Conservation (phyloP, 1,140 invertebrate genomes). For the Lucilia sericata region DNA sequence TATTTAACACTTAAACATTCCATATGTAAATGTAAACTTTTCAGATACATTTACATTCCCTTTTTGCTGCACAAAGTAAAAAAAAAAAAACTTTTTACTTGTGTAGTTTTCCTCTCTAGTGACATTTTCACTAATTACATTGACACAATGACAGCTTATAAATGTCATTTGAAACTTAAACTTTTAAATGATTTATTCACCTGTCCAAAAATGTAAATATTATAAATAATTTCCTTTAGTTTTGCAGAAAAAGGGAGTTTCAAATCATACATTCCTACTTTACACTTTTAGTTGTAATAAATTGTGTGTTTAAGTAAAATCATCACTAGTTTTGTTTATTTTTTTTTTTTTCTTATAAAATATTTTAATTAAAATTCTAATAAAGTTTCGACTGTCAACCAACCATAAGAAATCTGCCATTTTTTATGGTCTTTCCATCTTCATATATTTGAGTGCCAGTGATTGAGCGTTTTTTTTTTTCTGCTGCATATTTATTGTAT, state of each 20-base stretch:
- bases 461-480: background rate
- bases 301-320: too few relatives aligned
- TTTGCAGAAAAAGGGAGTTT: too few relatives aligned
- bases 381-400: constrained; percentile 26
- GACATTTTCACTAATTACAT: constrained; percentile 21
- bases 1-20: background rate
- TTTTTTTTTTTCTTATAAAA: background rate
- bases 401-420: constrained; percentile 26
- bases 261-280: too few relatives aligned
- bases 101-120: background rate
- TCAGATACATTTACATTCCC: too few relatives aligned
- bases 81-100: background rate
- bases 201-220: background rate
- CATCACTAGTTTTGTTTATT: too few relatives aligned
- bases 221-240: too few relatives aligned
- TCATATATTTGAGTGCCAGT: background rate
- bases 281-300: too few relatives aligned
- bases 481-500: background rate
- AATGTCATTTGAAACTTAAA: background rate
- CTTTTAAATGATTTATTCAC: background rate
- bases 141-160: constrained; percentile 26
- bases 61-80: background rate
- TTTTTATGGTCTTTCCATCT: constrained; percentile 2
- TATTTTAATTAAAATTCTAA: constrained; percentile 18
- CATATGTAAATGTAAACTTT: too few relatives aligned